These are phyloP conservation scores for Harpagus bidentatus DNA, from an alignment of 2,113 vertebrate species.

Conservation along the genomic window DNA sequence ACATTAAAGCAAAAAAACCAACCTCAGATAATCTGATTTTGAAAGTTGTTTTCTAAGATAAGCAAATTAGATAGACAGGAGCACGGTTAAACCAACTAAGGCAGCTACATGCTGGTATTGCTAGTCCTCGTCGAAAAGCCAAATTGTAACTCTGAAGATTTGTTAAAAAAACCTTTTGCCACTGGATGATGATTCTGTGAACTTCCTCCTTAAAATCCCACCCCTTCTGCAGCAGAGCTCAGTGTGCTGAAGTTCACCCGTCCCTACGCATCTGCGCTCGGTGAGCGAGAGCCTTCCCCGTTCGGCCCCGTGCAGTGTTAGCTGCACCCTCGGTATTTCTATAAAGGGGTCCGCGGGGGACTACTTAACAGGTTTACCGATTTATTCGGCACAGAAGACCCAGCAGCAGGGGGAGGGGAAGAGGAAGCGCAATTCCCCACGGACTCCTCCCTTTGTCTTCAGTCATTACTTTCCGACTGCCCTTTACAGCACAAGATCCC, in stretches of 20 bases:
- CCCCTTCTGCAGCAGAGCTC: not conserved
- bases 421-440: not conserved
- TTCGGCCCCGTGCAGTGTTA: fast-evolving
- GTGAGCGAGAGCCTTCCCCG: not conserved
- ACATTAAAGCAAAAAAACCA: not conserved
- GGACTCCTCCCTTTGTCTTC: not conserved
- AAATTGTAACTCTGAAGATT: not conserved
- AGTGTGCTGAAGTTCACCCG: not conserved
- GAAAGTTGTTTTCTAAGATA: not conserved
- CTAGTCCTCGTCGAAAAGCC: fast-evolving
- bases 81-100: not conserved
- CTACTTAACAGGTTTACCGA: fast-evolving
- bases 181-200: fast-evolving
- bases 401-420: not conserved
- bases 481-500: too few relatives aligned
- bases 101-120: not conserved
- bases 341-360: fast-evolving
- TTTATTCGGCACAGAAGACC: not conserved
- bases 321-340: fast-evolving
- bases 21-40: not conserved
- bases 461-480: too few relatives aligned
- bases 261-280: fast-evolving
- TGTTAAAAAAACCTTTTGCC: not conserved
- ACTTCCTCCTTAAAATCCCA: fast-evolving
- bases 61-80: not conserved